phyloP scores from a whole-genome alignment of 64 coral and sea anemone species.

The Dendronephthya gigantea region DNA sequence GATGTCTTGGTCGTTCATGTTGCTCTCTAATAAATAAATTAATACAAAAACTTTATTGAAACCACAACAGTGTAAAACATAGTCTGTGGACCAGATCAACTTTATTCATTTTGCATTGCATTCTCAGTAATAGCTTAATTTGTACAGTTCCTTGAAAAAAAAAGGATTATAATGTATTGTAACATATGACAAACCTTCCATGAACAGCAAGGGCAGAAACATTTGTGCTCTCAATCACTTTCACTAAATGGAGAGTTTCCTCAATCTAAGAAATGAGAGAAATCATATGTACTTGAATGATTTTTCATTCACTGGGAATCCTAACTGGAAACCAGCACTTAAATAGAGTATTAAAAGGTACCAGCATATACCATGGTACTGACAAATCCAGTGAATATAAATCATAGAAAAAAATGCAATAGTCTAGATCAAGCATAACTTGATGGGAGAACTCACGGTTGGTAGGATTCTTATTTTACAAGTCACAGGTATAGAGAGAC shows the following conservation, averaged over 20 bases:
- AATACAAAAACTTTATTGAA: too few species aligned
- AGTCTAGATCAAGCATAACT: too few species aligned
- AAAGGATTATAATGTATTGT: background rate
- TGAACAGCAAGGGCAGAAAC: constrained; percentile 75
- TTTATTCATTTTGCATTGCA: background rate
- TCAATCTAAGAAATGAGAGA: constrained; percentile 45
- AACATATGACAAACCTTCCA: constrained; percentile 42
- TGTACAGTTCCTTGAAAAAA: background rate
- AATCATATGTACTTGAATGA: too few species aligned
- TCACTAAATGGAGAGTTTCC: constrained; percentile 61
- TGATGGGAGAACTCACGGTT: constrained; percentile 84
- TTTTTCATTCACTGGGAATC: too few species aligned
- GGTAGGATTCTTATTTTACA: constrained; percentile 96
- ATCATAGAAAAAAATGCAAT: too few species aligned
- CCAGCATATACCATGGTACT: too few species aligned
- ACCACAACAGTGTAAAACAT: too few species aligned
- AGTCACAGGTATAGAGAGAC: constrained; percentile 76
- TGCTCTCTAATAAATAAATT: constrained; percentile 50
- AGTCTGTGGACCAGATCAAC: too few species aligned
- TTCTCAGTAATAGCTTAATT: background rate
- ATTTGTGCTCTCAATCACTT: constrained; percentile 61
- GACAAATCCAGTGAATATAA: too few species aligned
- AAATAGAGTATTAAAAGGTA: too few species aligned
- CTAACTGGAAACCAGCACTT: too few species aligned
- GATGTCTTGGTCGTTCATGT: constrained; percentile 64